phyloP scores from a whole-genome alignment of 2,797 vertebrate species.

The Spizella passerina region DNA sequence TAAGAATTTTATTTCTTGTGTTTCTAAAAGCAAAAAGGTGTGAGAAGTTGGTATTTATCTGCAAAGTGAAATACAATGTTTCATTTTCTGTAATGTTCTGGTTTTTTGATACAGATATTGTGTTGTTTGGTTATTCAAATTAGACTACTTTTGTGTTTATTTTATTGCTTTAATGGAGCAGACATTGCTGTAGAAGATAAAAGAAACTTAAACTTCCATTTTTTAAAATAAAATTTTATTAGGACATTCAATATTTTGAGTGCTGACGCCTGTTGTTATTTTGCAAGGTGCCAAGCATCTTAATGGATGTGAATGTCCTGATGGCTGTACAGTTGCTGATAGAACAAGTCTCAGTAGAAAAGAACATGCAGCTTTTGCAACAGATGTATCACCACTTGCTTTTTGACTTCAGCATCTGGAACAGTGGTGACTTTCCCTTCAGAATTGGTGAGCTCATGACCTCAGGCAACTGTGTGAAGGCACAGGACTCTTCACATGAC shows the following conservation, averaged over 20 bases:
- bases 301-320: slow-evolving; percentile 93
- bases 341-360: slow-evolving; percentile 91
- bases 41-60: not conserved
- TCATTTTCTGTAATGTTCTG: not conserved
- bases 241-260: not conserved
- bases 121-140: not conserved
- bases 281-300: slow-evolving; percentile 84
- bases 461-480: not conserved
- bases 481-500: not conserved
- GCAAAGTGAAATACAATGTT: not conserved
- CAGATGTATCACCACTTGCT: slow-evolving; percentile 93
- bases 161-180: not conserved
- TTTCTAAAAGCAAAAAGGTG: not conserved
- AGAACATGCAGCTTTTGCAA: slow-evolving; percentile 88
- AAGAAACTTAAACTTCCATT: not conserved
- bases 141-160: not conserved
- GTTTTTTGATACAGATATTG: not conserved
- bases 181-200: not conserved
- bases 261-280: not conserved
- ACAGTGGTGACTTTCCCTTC: slow-evolving; percentile 94
- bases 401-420: slow-evolving; percentile 97
- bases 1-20: not conserved
- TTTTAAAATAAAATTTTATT: not conserved
- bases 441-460: slow-evolving; percentile 85
- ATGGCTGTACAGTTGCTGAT: slow-evolving; percentile 92